Evolutionary conservation across 2,113 vertebrate genomes (phyloP).

Genomic region (Gavialis gangeticus): DNA sequence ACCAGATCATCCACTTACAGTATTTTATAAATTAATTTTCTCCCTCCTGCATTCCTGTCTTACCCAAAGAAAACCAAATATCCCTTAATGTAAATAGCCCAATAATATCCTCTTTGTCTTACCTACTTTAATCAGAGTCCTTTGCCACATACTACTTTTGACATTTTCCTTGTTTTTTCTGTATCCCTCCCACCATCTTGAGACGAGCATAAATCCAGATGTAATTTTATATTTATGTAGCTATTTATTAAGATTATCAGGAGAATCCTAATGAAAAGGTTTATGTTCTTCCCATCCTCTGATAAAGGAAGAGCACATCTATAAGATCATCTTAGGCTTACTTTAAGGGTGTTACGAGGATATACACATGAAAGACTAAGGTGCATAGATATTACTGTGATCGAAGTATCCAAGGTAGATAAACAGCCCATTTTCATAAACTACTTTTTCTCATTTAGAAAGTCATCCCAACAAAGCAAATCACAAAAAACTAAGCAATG

Average conservation of each 20-base stretch:
- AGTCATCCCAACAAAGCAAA: too few species aligned
- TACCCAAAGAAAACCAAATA: neutral
- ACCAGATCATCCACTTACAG: neutral
- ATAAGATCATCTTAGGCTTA: too few species aligned
- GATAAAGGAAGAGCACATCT: too few species aligned
- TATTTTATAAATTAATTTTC: neutral
- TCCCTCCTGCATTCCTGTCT: neutral
- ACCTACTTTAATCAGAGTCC: neutral
- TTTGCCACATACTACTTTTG: neutral
- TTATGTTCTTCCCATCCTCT: neutral
- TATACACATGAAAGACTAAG: neutral
- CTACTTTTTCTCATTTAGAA: too few species aligned
- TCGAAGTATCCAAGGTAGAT: too few species aligned
- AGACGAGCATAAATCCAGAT: neutral
- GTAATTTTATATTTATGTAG: neutral
- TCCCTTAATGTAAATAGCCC: neutral
- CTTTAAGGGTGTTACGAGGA: neutral
- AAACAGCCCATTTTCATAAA: rapidly evolving
- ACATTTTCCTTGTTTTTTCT: neutral
- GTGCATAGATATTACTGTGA: neutral
- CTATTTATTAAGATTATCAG: neutral
- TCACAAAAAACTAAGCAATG: neutral
- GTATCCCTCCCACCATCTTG: neutral
- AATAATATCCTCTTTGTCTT: neutral
- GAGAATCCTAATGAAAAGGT: neutral